Conservation (phyloP, 2,797 vertebrate species). For the Neomorphus geoffroyi region DNA sequence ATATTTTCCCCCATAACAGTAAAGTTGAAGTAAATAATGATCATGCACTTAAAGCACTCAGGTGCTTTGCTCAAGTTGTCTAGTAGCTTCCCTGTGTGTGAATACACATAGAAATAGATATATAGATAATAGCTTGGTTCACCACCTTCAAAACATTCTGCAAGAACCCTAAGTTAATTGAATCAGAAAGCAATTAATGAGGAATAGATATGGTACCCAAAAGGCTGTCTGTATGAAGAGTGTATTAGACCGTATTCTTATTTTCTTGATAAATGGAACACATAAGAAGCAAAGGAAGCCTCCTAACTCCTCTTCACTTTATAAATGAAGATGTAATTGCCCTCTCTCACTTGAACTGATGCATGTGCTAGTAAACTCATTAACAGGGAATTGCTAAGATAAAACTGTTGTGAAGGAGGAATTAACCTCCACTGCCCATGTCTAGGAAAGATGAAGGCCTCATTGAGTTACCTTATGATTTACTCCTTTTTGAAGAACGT, state of each 20-base stretch:
- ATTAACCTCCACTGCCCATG: not conserved
- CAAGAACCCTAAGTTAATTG: not conserved
- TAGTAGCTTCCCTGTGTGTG: not conserved
- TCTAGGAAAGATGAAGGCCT: not conserved
- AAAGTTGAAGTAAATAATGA: not conserved
- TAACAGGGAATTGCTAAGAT: not conserved
- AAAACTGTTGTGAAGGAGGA: not conserved
- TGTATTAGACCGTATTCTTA: not conserved
- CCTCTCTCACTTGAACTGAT: not conserved
- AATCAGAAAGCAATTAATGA: not conserved
- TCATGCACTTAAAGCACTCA: not conserved
- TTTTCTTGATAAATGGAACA: not conserved
- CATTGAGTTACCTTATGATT: not conserved
- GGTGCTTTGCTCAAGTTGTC: not conserved
- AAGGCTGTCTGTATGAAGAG: not conserved
- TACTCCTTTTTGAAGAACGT: not conserved
- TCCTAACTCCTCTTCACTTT: not conserved
- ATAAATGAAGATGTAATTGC: not conserved
- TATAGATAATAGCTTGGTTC: not conserved
- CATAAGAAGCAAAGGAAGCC: not conserved
- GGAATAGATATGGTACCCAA: not conserved
- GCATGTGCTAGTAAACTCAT: not conserved
- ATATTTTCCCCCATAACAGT: not conserved
- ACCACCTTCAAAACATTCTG: not conserved
- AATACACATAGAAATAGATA: not conserved